Percentiles rank a stretch among this genome's conserved stretches.
These are phyloP conservation scores for Hermetia illucens DNA, from an alignment of 1,140 invertebrate genomes.

Conservation along the genomic window DNA sequence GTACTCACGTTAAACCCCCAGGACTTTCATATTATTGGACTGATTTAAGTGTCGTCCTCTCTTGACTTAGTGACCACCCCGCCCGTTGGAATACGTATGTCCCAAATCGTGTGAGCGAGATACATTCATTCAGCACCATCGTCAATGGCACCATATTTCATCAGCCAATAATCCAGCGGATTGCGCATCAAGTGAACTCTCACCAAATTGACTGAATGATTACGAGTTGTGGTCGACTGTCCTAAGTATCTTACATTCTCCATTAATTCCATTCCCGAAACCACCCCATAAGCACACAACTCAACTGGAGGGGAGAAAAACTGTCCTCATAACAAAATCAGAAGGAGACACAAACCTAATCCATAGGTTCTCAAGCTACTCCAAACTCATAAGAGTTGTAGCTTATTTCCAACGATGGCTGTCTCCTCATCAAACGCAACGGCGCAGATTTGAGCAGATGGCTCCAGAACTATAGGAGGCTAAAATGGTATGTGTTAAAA, in stretches of 20 bases:
- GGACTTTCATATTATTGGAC: too few species aligned
- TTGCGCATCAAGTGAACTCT: conserved; percentile 2
- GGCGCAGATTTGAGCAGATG: too few species aligned
- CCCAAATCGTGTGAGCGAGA: conserved; percentile 5
- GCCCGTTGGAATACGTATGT: conserved; percentile 5
- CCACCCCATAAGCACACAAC: neutral
- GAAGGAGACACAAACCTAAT: conserved; percentile 1
- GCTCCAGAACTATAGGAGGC: too few species aligned
- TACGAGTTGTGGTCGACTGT: conserved; percentile 5
- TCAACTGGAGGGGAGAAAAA: neutral
- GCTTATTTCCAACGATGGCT: conserved; percentile 5
- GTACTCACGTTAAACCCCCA: too few species aligned
- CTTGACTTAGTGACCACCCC: too few species aligned
- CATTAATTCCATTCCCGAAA: conserved; percentile 2
- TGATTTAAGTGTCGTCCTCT: too few species aligned
- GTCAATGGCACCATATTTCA: conserved; percentile 3
- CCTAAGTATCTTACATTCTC: conserved; percentile 3
- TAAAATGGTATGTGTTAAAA: too few species aligned
- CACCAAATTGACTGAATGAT: conserved; percentile 1
- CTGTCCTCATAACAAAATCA: neutral
- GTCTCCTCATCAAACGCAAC: too few species aligned
- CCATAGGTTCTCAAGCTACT: conserved; percentile 3
- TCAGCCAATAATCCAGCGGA: conserved; percentile 5
- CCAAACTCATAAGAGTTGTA: conserved; percentile 4
- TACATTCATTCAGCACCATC: neutral